Evolutionary conservation across 2,888 invertebrate genomes (phyloP), one percentile per base, ranked within the genome.

Genomic region (Andrena camellia): DNA sequence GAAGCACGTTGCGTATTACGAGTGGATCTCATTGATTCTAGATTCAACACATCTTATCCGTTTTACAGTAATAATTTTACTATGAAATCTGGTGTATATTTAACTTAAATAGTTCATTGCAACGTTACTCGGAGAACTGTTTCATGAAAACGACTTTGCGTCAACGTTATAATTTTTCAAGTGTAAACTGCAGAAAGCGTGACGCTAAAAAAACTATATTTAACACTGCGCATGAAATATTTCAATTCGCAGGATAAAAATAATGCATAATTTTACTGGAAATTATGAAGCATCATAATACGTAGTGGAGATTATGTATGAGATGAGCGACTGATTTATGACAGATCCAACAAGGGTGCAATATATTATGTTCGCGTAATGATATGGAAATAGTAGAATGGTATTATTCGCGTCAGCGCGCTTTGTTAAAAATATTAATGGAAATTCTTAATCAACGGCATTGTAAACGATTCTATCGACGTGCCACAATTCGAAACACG

Each of bases 331-430:
- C 29, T 17, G 35, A 35, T 69, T 69, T 17, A 13, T 23, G n/a
- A 57, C n/a, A 31, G 33, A 69, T 69, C 20, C 35, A 26, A 33
- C 33, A n/a, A n/a, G 69, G 8, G 6, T 23, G 33, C 17, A 5
- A 57, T 57, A 26, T 29, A 70, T 59, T 42, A 59, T 70, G 6
- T 35, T 2, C 2, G 6, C 17, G n/a, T 57, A 31, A 57, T 31
- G 68, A 31, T 54, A 68, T 23, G 26, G 17, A 29, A 70, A 70
- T 59, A 35, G 59, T n/a, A 42, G 2, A 7, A n/a, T 6, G 23
- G 33, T 26, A 6, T n/a, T 10, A 20, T 68, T 54, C 10, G 8
- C 23, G 3, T 33, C 7, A 13, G 7, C 52, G 3, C 6, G 17
- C 35, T 33, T 3, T 6, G 26, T n/a, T 35, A 35, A 17, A 10